Evolutionary conservation across 2,113 vertebrate species (phyloP).

Genomic region (Argyrosomus japonicus): DNA sequence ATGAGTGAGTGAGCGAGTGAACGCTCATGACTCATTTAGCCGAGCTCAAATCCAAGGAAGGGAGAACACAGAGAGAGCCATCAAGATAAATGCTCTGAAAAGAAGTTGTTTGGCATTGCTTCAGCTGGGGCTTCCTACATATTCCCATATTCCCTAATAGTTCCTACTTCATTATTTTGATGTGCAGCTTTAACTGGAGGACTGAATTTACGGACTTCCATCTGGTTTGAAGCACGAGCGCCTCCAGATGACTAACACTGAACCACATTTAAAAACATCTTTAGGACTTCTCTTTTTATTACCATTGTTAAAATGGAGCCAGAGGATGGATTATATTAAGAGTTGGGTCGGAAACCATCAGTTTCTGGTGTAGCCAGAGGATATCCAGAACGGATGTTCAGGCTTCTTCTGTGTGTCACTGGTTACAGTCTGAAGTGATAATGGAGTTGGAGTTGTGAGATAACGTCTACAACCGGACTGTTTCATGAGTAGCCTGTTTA

Average conservation of each 20-base stretch:
- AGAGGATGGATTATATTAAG: background rate
- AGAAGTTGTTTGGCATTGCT: background rate
- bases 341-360: too few species aligned
- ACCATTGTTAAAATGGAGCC: background rate
- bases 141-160: background rate
- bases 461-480: too few species aligned
- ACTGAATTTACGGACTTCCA: background rate
- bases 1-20: background rate
- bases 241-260: slow-evolving; percentile 3
- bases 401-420: too few species aligned
- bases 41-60: background rate
- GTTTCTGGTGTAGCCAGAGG: too few species aligned
- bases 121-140: background rate
- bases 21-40: background rate
- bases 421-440: too few species aligned
- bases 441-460: too few species aligned
- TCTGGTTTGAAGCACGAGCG: background rate
- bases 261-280: background rate
- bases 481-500: too few species aligned
- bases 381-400: too few species aligned
- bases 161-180: background rate
- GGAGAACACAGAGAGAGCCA: background rate
- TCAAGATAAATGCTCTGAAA: background rate
- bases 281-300: background rate
- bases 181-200: background rate